Evolutionary conservation across 2,797 vertebrate species (phyloP).

Genomic region (Sarcophilus harrisii): DNA sequence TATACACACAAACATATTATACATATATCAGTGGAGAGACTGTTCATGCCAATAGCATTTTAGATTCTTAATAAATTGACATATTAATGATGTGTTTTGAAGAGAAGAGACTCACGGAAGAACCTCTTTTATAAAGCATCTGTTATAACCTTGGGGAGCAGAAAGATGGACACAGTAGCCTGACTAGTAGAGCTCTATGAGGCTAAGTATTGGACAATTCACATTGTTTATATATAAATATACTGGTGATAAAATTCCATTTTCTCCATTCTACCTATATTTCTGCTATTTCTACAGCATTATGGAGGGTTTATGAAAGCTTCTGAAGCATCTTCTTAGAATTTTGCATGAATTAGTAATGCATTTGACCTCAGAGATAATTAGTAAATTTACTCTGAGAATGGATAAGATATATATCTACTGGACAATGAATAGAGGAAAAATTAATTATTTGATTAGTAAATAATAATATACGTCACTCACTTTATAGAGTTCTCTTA

Average conservation of each 20-base stretch:
- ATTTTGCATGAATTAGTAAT: not conserved
- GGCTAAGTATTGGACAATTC: not conserved
- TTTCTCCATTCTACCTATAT: not conserved
- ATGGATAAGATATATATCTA: not conserved
- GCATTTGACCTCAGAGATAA: not conserved
- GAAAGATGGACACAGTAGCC: not conserved
- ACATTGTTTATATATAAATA: not conserved
- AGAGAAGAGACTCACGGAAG: not conserved
- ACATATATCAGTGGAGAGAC: not conserved
- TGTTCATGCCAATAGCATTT: not conserved
- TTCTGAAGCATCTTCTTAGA: not conserved
- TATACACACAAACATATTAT: not conserved
- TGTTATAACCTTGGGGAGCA: not conserved
- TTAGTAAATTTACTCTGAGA: not conserved
- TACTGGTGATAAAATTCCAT: not conserved
- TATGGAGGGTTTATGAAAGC: not conserved
- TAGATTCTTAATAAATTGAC: not conserved
- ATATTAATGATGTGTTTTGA: not conserved
- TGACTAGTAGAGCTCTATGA: not conserved
- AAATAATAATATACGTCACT: too few species aligned
- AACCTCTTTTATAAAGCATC: not conserved
- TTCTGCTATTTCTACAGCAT: not conserved
- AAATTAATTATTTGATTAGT: not conserved
- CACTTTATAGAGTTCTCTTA: not conserved
- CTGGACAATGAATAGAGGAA: not conserved